These are phyloP conservation scores for Gallinago stenura DNA, from an alignment of 2,797 vertebrate genomes.

Conservation along the genomic window DNA sequence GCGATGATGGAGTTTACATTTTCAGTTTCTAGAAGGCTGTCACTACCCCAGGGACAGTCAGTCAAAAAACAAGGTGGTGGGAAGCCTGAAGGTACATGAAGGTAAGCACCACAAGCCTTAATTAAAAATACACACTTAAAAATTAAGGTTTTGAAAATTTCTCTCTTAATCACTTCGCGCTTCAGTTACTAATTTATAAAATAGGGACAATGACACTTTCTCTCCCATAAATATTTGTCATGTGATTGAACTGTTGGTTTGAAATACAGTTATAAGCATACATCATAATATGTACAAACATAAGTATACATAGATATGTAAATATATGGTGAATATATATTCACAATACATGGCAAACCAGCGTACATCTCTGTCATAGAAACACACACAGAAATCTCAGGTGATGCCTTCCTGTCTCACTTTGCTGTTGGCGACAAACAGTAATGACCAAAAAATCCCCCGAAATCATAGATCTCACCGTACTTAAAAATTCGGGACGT, in stretches of 20 bases:
- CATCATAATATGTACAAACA: not conserved
- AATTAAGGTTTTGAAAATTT: not conserved
- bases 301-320: too few species aligned
- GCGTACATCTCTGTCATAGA: not conserved
- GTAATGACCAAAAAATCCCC: not conserved
- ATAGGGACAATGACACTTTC: not conserved
- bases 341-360: too few species aligned
- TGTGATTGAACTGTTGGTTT: not conserved
- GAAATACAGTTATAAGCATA: not conserved
- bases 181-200: not conserved
- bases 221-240: not conserved
- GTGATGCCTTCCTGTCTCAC: fast-evolving
- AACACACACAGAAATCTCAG: fast-evolving
- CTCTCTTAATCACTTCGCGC: not conserved
- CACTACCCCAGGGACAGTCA: not conserved
- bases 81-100: not conserved
- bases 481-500: fast-evolving
- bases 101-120: not conserved
- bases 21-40: not conserved
- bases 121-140: not conserved
- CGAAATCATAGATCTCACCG: fast-evolving
- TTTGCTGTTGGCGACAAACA: not conserved
- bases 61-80: not conserved
- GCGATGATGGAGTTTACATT: not conserved
- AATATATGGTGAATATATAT: too few species aligned